Conservation (phyloP, 2,113 vertebrate species). For the Spilogale gracilis region DNA sequence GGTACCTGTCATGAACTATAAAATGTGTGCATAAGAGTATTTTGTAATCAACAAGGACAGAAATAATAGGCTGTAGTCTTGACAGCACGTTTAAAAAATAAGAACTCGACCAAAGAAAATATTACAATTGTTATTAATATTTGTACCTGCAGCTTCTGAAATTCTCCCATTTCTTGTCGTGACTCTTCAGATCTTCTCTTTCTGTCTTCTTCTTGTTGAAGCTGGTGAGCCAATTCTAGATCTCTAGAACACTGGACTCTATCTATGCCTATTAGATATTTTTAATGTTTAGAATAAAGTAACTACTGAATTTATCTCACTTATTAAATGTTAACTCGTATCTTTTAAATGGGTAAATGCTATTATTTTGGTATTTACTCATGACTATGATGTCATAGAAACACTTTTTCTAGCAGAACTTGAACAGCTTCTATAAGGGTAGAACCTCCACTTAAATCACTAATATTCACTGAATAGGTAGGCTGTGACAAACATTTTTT, state of each 20-base stretch:
- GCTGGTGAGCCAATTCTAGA: constrained; percentile 89
- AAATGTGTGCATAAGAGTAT: background rate
- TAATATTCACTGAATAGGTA: background rate
- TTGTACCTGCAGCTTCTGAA: constrained; percentile 94
- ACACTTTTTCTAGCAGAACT: constrained; percentile 9
- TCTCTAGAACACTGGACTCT: constrained; percentile 84
- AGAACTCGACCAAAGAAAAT: constrained; percentile 34
- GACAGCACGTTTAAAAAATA: constrained; percentile 30
- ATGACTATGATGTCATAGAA: background rate
- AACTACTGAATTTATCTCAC: background rate
- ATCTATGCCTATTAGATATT: constrained; percentile 70
- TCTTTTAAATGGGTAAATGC: background rate
- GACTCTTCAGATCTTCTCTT: constrained; percentile 86
- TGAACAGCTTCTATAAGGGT: background rate
- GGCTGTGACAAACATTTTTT: background rate
- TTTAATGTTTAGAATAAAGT: constrained; percentile 64
- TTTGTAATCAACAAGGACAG: background rate
- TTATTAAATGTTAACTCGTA: background rate
- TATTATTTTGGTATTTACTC: constrained; percentile 44
- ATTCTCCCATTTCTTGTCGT: constrained; percentile 90
- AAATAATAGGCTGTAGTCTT: background rate
- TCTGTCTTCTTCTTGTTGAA: constrained; percentile 92
- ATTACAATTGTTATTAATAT: background rate
- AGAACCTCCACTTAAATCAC: background rate
- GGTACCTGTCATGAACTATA: background rate